Conservation (phyloP, 2,113 vertebrate species). For the Albula glossodonta region DNA sequence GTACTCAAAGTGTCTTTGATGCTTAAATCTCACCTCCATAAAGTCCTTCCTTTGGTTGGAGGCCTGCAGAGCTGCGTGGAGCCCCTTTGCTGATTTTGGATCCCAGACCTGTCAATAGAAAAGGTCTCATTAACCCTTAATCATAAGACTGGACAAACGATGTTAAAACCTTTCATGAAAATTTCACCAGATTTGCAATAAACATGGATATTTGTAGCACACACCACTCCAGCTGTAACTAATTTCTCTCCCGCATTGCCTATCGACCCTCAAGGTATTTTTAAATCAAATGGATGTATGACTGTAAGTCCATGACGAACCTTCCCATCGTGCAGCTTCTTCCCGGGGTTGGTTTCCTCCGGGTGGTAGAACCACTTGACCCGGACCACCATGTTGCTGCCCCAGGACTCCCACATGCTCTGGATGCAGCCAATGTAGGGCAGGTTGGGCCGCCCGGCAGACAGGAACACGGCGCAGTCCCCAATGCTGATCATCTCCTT, state of each 20-base stretch:
- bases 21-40: constrained; percentile 81
- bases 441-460: constrained; percentile 92
- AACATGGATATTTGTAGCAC: neutral
- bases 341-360: constrained; percentile 95
- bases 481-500: constrained; percentile 97
- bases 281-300: neutral
- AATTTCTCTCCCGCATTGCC: neutral
- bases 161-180: neutral
- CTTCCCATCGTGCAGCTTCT: constrained; percentile 93
- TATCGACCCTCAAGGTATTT: neutral
- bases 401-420: constrained; percentile 99
- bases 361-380: constrained; percentile 99
- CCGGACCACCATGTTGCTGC: constrained; percentile 97
- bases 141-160: neutral
- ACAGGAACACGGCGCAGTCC: constrained; percentile 95
- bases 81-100: constrained; percentile 84
- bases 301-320: constrained; percentile 57
- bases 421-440: constrained; percentile 97
- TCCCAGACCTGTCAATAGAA: constrained; percentile 82
- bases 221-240: neutral
- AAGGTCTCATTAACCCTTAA: neutral
- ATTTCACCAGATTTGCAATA: neutral
- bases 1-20: neutral
- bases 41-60: constrained; percentile 96
- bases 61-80: constrained; percentile 83